Base-by-base conservation (phyloP, 2,113 vertebrate species). In the Seriola quinqueradiata region DNA sequence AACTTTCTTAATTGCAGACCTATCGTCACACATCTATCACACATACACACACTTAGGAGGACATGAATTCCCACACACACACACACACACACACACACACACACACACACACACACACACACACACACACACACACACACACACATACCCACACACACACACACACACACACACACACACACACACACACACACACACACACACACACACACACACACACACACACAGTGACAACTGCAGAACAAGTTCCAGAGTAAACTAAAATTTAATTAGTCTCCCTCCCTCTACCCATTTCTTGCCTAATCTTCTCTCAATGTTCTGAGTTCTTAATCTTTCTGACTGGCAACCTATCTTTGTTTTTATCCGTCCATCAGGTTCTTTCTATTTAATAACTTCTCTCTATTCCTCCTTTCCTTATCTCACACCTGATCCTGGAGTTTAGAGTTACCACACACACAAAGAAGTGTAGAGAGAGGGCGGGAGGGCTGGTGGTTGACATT, bases 401-500 rank as follows among this genome's bases (percentile, higher is more conserved):
- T 70, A 19, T 70, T 55, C n/a, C 65, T 57, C 40, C 19, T 38
- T 58, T 70, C 75, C 70, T 80, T 50, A 40, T 40, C 32, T 63
- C 88, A 86, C 85, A 89, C 80, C 57, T 81, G 82, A 93, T 84
- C 81, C 85, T 68, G 55, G 16, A 81, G 92, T 90, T 50, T 94
- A 86, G 67, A 57, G 73, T 92, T 92, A 89, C 92, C 2, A 19
- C 80, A 75, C 77, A 70, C 64, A 88, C 57, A 85, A 50, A 70
- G 73, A 75, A 1, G 19, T 59, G 72, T 42, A 36, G 23, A 38
- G 74, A 81, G 65, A 19, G 57, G 61, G 50, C 19, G 44, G 69
- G 36, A n/a, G 52, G 75, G 75, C 68, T 32, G 34, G 9, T 14
- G 69, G 54, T 40, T 75, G 59, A 80, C 86, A 58, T 83, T 54